Conservation (phyloP, 2,797 vertebrate species). For the Etheostoma nigrum region DNA sequence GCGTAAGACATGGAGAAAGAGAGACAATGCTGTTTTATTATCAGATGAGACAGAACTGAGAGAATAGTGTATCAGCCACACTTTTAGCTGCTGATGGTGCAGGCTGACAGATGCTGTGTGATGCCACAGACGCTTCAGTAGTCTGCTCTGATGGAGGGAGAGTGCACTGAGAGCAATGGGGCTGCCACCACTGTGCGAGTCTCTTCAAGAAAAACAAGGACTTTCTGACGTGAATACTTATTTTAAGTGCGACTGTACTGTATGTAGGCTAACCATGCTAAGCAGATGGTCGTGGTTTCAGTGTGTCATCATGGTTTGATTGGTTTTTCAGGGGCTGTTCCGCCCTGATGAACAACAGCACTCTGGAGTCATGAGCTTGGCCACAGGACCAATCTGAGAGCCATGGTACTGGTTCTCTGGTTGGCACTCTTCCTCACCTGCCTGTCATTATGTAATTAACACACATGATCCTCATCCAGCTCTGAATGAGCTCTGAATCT, state of each 20-base stretch:
- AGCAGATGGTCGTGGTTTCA: not conserved
- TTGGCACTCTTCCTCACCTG: too few relatives aligned
- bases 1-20: not conserved
- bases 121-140: conserved; percentile 30
- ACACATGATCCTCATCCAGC: too few relatives aligned
- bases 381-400: not conserved
- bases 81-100: conserved; percentile 18
- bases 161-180: conserved; percentile 13
- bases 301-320: not conserved
- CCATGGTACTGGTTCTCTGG: too few relatives aligned
- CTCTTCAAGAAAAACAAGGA: not conserved
- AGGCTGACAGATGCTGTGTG: conserved; percentile 39
- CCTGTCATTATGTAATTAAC: too few relatives aligned
- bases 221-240: conserved; percentile 8
- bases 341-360: not conserved
- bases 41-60: conserved; percentile 23
- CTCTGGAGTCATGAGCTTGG: not conserved
- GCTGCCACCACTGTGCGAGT: not conserved
- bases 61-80: conserved; percentile 22
- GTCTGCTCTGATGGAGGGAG: conserved; percentile 31
- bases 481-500: too few relatives aligned
- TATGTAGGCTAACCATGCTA: not conserved
- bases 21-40: conserved; percentile 22
- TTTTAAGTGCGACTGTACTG: not conserved
- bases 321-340: not conserved